These are phyloP conservation scores for Sylvia borin DNA, from an alignment of 2,797 vertebrate species.

Conservation along the genomic window DNA sequence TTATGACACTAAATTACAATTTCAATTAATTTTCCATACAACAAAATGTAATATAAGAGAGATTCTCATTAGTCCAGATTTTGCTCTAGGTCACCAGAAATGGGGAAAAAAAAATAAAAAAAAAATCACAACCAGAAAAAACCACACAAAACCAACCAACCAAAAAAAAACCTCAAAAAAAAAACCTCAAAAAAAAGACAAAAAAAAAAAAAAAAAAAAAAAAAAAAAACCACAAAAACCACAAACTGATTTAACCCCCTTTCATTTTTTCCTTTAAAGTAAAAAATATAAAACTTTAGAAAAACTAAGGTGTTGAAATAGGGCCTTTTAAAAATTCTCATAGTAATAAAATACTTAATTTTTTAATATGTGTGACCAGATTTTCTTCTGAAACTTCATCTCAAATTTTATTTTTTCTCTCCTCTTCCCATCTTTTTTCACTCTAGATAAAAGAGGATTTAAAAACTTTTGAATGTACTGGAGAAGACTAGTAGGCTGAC, in stretches of 20 bases:
- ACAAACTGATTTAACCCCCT: accelerated
- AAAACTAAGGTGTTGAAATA: neutral
- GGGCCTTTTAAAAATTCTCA: accelerated
- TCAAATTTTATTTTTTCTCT: neutral
- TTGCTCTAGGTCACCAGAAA: neutral
- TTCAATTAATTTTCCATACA: neutral
- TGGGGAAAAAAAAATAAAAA: no score
- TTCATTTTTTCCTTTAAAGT: neutral
- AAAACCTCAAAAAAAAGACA: no score
- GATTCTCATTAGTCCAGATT: neutral
- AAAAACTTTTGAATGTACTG: neutral
- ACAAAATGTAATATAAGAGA: neutral
- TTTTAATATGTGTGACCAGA: neutral
- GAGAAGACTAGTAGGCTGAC: neutral
- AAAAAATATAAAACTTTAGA: neutral
- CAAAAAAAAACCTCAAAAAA: no score
- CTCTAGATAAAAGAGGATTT: neutral
- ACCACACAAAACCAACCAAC: no score
- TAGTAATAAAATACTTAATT: neutral
- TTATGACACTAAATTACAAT: neutral
- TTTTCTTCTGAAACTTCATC: neutral
- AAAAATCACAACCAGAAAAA: neutral
- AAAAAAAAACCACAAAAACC: neutral
- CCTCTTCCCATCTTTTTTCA: neutral
- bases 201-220: no score